These are phyloP conservation scores for Ahaetulla prasina DNA, from an alignment of 2,113 vertebrate genomes.

Conservation along the genomic window DNA sequence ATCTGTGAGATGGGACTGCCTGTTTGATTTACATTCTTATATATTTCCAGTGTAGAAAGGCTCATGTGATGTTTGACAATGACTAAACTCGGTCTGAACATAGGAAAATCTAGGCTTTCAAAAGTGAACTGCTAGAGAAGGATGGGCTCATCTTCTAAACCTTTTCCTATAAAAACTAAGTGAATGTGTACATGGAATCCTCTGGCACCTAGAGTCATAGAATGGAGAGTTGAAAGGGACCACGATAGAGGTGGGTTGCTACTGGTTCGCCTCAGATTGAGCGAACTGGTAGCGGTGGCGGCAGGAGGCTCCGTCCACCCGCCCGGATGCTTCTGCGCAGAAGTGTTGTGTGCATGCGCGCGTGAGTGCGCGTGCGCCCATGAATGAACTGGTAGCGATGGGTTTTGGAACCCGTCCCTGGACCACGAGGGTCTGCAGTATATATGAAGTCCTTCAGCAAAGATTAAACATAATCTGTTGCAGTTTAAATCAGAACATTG, in stretches of 20 bases:
- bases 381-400: too few relatives aligned
- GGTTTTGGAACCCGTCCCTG: too few relatives aligned
- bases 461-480: neutral
- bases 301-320: too few relatives aligned
- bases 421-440: neutral
- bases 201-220: neutral
- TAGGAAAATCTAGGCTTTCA: neutral
- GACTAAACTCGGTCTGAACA: neutral
- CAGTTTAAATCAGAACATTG: neutral
- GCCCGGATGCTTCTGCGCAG: too few relatives aligned
- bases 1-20: neutral
- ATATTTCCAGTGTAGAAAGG: neutral
- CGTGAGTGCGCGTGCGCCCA: too few relatives aligned
- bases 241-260: too few relatives aligned
- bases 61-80: neutral
- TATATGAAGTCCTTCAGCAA: neutral
- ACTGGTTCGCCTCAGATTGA: too few relatives aligned
- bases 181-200: neutral
- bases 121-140: neutral
- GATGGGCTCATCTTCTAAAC: neutral
- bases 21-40: neutral
- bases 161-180: neutral
- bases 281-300: too few relatives aligned
- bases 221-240: neutral
- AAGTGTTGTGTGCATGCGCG: too few relatives aligned